Base-by-base conservation (phyloP, 2,797 vertebrate species). In the Halcyon smyrnensis region DNA sequence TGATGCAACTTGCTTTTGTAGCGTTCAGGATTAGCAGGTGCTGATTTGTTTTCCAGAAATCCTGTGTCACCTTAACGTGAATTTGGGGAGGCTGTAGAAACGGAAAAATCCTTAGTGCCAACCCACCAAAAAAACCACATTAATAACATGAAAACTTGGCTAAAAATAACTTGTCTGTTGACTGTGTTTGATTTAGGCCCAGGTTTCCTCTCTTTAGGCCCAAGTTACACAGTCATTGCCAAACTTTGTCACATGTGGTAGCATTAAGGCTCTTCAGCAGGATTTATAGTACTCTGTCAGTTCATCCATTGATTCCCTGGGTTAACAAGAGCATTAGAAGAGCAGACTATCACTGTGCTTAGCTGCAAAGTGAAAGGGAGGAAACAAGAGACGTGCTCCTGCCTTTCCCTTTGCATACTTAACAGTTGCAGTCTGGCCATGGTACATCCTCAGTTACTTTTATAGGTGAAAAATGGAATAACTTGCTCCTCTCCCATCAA, bases 101-200 rank as follows among this genome's bases (percentile, higher is more conserved):
- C 63, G 19, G 50, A 83, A 60, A 87, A 87, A 62, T 75, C 37
- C 17, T 90, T 93, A 60, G 84, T 64, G 74, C 77, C 70, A 97
- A 20, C 43, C 48, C 23, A 59, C 76, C 37, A 43, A 77, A 87
- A 70, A 51, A 51, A 83, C 93, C 83, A 80, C 27, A 34, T 78
- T 63, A 69, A 34, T 77, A 37, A 28, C 28, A 30, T 68, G 59
- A 53, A 73, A 96, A 67, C n/a, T 37, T 87, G 36, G 51, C 67
- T 93, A 43, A 91, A 90, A 93, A 37, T 51, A 56, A 43, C 71
- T 37, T 16, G 5, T 76, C 78, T 60, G 34, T 53, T 93, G 59
- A 11, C 63, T 56, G 28, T 65, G 19, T 87, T 84, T 92, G 28
- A 89, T 79, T 73, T 95, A 60, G 84, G 32, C 41, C 30, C 41